These are phyloP conservation scores for Notarius lentiginosus DNA, from an alignment of 2,113 vertebrate species.

Conservation along the genomic window DNA sequence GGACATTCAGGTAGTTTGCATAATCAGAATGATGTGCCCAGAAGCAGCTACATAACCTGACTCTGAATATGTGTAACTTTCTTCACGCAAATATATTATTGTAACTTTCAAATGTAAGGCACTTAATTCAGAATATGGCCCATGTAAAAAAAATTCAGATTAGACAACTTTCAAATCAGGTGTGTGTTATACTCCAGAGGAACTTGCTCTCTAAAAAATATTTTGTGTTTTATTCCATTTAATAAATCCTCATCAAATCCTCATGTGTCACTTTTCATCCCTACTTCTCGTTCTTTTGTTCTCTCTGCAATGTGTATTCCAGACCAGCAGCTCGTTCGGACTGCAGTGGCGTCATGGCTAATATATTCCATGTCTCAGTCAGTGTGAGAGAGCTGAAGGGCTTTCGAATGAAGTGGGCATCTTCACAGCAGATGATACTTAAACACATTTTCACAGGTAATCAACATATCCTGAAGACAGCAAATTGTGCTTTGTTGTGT, in stretches of 20 bases:
- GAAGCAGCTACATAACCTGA: background rate
- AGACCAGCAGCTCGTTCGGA: background rate
- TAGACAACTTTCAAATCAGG: background rate
- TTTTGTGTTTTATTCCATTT: background rate
- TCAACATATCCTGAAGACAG: conserved; percentile 11
- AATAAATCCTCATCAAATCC: too few species aligned
- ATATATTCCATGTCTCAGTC: background rate
- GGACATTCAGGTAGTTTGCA: background rate
- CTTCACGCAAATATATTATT: background rate
- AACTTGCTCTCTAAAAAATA: background rate
- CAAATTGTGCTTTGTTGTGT: background rate
- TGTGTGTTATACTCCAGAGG: background rate
- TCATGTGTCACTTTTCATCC: background rate
- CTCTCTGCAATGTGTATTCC: background rate
- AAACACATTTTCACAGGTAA: conserved; percentile 21
- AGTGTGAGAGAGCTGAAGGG: background rate
- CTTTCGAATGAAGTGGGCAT: conserved; percentile 26
- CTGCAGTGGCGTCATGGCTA: background rate
- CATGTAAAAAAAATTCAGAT: background rate
- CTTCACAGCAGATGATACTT: conserved; percentile 13
- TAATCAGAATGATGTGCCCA: background rate
- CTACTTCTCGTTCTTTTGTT: background rate
- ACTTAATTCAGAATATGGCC: background rate
- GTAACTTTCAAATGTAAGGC: background rate
- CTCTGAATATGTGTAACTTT: background rate